Conservation (phyloP, 2,888 invertebrate genomes). For the Drosophila pseudotakahashii region DNA sequence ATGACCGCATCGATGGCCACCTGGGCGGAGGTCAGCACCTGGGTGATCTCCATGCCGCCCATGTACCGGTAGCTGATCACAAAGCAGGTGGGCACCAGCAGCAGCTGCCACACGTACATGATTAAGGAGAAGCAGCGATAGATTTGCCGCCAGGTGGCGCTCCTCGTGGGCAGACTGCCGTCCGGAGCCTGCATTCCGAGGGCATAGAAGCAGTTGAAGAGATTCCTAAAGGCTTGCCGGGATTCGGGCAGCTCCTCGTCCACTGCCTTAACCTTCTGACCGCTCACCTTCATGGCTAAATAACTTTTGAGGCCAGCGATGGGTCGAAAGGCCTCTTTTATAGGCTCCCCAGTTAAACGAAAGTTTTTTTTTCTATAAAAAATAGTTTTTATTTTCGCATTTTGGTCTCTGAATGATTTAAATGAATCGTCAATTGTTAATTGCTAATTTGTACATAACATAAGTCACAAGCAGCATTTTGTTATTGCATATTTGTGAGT, state of each 20-base stretch:
- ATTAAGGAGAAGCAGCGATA: conserved; percentile 6
- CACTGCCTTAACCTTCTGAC: background rate
- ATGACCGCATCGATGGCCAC: conserved; percentile 58
- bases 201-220: conserved; percentile 35
- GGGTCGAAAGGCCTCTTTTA: conserved; percentile 3
- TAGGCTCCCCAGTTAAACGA: background rate
- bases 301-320: background rate
- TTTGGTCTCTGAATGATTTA: conserved; percentile 69
- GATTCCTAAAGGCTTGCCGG: conserved; percentile 15
- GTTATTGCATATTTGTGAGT: conserved; percentile 55
- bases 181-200: conserved; percentile 40
- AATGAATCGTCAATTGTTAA: conserved; percentile 64
- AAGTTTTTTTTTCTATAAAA: conserved; percentile 47
- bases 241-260: background rate
- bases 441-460: conserved; percentile 75
- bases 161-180: conserved; percentile 8
- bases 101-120: conserved; percentile 40
- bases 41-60: conserved; percentile 46
- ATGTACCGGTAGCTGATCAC: conserved; percentile 38
- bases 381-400: conserved; percentile 44
- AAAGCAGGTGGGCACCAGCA: conserved; percentile 33
- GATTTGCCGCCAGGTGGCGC: conserved; percentile 6
- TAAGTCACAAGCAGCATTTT: conserved; percentile 72
- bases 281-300: conserved; percentile 1
- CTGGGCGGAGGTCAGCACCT: conserved; percentile 66